Evolutionary conservation across 2,113 vertebrate species (phyloP), one percentile per base, ranked within the genome.

Genomic region (Columbina picui): DNA sequence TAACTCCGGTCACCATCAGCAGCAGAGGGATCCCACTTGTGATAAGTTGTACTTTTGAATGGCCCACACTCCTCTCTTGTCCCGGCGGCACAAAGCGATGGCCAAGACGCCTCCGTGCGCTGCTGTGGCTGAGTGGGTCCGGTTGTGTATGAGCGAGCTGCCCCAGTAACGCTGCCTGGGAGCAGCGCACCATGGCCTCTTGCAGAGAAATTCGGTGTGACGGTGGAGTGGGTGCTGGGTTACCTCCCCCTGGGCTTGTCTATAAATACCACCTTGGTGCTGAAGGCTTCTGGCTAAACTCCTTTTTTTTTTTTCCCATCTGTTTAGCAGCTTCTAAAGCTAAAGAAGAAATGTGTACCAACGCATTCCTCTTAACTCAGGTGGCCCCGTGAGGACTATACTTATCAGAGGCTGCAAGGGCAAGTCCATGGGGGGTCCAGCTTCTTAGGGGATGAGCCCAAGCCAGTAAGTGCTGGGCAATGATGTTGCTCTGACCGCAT

Each of bases 191-290:
- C 10, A 3, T 18, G 84, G 84, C 65, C 76, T 74, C 36, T 15
- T 25, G 74, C 74, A 53, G 82, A 43, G 85, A 84, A 80, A 36
- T 21, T 8, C 29, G 14, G 2, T 5, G 80, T 84, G 85, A 26
- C 80, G 23, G 52, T 17, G 41, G 50, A 39, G 59, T 65, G 68
- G 64, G 69, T 67, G 87, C 50, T 52, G 73, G 82, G 75, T 63
- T 81, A 47, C 67, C 75, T 91, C 27, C 60, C 80, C 86, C 34
- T 34, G 75, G 52, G 39, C 55, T 71, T 29, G 14, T 50, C 89
- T 90, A 8, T 67, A 79, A 93, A 96, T 92, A 73, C 73, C 68
- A 53, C 50, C 70, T 14, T 22, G 77, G 78, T 10, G 25, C 67
- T 79, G 53, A 50, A 78, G 69, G 7, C 0, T 21, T 68, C 55